These are phyloP conservation scores for Lymantria monacha DNA, from an alignment of 2,888 invertebrate species.

Conservation along the genomic window DNA sequence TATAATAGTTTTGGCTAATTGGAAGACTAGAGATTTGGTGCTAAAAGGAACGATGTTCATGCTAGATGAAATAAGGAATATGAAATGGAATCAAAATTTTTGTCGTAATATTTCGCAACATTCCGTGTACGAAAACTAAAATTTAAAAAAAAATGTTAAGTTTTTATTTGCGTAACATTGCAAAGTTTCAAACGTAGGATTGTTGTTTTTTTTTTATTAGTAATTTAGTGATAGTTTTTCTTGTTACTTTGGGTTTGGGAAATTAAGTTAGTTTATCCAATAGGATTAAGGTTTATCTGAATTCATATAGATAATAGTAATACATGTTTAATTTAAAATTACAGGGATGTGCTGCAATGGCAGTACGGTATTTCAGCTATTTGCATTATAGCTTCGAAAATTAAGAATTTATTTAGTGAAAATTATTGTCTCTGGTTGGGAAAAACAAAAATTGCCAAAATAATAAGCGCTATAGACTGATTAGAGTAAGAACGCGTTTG, in stretches of 20 bases:
- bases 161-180: constrained; percentile 77
- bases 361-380: constrained; percentile 64
- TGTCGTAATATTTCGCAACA: constrained; percentile 63
- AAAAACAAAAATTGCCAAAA: constrained; percentile 63
- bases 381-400: constrained; percentile 42
- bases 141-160: constrained; percentile 63
- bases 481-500: constrained; percentile 79
- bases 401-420: constrained; percentile 64
- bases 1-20: constrained; percentile 72
- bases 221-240: constrained; percentile 72
- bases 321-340: constrained; percentile 75
- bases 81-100: constrained; percentile 54
- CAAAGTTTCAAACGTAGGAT: constrained; percentile 70
- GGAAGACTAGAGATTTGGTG: constrained; percentile 81
- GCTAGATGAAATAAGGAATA: constrained; percentile 45
- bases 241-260: constrained; percentile 82
- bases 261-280: constrained; percentile 75
- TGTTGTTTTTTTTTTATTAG: constrained; percentile 79
- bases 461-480: constrained; percentile 82
- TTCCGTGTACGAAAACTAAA: constrained; percentile 60
- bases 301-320: constrained; percentile 74
- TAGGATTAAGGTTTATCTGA: constrained; percentile 79
- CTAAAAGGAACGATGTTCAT: constrained; percentile 75
- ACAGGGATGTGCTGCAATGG: constrained; percentile 80
- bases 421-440: constrained; percentile 49